phyloP scores from a whole-genome alignment of 1,140 invertebrate genomes.

The Phenacoccus solenopsis region DNA sequence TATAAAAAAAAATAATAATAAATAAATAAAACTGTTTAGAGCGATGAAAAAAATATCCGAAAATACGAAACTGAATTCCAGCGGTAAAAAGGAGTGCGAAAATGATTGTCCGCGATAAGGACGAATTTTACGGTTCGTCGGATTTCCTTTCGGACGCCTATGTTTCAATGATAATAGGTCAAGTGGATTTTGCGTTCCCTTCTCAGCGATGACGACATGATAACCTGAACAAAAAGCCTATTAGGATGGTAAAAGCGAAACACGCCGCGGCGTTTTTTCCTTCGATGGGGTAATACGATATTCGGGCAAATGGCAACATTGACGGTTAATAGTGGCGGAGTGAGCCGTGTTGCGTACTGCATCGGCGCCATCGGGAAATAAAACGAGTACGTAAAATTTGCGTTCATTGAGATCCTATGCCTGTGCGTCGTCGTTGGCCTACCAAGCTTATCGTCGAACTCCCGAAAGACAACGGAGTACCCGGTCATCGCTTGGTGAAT shows the following conservation, averaged over 20 bases:
- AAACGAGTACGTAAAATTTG: not conserved
- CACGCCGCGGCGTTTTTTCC: too few relatives aligned
- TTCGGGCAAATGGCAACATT: not conserved
- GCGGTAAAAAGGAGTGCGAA: too few relatives aligned
- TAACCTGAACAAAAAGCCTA: not conserved
- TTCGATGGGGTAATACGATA: not conserved
- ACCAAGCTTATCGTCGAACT: not conserved
- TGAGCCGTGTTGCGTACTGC: not conserved
- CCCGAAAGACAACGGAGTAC: not conserved
- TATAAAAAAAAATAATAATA: too few relatives aligned
- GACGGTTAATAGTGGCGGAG: not conserved
- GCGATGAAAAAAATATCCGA: too few relatives aligned
- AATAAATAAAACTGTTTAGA: too few relatives aligned
- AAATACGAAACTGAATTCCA: too few relatives aligned
- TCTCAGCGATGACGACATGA: not conserved
- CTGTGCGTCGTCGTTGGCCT: not conserved
- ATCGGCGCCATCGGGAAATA: not conserved
- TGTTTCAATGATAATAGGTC: conserved; percentile 2
- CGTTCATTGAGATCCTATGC: not conserved
- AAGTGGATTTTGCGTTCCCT: not conserved
- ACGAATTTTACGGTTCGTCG: not conserved
- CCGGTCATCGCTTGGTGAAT: not conserved
- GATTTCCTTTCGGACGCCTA: not conserved
- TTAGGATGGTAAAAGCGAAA: not conserved
- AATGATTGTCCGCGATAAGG: too few relatives aligned